phyloP scores from a whole-genome alignment of 1,140 invertebrate genomes.

The Trachymyrmex septentrionalis region DNA sequence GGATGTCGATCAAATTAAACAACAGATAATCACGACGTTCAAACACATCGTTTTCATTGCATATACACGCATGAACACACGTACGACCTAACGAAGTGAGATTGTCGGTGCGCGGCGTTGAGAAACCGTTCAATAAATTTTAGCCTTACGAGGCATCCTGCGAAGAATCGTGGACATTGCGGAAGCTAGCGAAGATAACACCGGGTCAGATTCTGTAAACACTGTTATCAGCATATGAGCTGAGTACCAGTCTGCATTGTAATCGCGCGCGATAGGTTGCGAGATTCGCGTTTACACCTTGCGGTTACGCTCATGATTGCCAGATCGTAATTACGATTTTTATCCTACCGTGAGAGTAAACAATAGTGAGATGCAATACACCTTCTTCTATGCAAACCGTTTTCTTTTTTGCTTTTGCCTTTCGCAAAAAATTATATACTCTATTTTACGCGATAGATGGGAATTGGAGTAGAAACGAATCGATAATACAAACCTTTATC shows the following conservation, averaged over 20 bases:
- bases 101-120: conserved; percentile 9
- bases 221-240: conserved; percentile 69
- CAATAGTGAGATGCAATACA: conserved; percentile 23
- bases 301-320: conserved; percentile 58
- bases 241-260: conserved; percentile 60
- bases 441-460: not conserved
- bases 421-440: not conserved
- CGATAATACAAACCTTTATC: conserved; percentile 36
- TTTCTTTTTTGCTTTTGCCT: not conserved
- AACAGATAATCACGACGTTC: conserved; percentile 13
- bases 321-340: conserved; percentile 61
- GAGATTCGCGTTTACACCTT: conserved; percentile 43
- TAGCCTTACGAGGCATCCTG: conserved; percentile 26
- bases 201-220: conserved; percentile 69
- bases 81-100: not conserved
- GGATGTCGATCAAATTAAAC: conserved; percentile 29
- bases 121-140: conserved; percentile 64
- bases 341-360: conserved; percentile 36
- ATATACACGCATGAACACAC: not conserved
- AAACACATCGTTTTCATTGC: conserved; percentile 18
- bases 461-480: conserved; percentile 59
- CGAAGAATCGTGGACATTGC: conserved; percentile 72
- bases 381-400: not conserved
- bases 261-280: conserved; percentile 65
- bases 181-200: conserved; percentile 71